These are phyloP conservation scores for Prunella himalayana DNA, from an alignment of 2,113 vertebrate genomes.

Conservation along the genomic window DNA sequence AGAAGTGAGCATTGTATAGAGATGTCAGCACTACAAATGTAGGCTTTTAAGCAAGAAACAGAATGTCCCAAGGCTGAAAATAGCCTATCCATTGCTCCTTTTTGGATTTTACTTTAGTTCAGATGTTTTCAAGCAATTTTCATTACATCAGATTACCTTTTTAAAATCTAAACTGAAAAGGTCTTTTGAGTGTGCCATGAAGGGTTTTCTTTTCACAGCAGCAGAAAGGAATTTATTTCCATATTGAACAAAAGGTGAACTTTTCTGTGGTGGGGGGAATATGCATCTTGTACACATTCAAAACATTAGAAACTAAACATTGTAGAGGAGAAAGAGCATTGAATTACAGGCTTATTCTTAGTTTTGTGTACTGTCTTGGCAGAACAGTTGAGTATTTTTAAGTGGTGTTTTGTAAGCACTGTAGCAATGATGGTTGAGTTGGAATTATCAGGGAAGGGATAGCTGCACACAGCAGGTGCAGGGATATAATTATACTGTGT, in stretches of 20 bases:
- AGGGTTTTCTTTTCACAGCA: neutral
- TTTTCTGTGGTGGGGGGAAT: neutral
- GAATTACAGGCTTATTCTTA: neutral
- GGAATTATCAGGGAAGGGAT: neutral
- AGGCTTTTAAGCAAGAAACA: slow-evolving; percentile 57
- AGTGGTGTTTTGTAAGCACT: neutral
- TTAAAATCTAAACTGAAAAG: slow-evolving; percentile 14
- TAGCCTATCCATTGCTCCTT: neutral
- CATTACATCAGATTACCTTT: slow-evolving; percentile 24
- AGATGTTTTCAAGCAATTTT: slow-evolving; percentile 44
- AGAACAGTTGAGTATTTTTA: neutral
- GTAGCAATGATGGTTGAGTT: fast-evolving
- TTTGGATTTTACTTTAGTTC: slow-evolving; percentile 28
- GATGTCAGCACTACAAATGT: neutral
- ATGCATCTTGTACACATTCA: neutral
- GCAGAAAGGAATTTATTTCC: neutral
- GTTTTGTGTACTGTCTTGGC: neutral
- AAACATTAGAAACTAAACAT: neutral
- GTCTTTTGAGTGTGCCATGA: neutral
- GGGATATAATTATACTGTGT: neutral
- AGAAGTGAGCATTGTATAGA: neutral
- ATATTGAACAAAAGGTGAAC: neutral
- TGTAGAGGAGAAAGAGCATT: neutral
- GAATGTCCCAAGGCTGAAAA: slow-evolving; percentile 54
- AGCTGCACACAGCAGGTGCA: neutral